These are phyloP conservation scores for Dyspetes luteomarginatus DNA, from an alignment of 2,888 invertebrate species.

Conservation along the genomic window DNA sequence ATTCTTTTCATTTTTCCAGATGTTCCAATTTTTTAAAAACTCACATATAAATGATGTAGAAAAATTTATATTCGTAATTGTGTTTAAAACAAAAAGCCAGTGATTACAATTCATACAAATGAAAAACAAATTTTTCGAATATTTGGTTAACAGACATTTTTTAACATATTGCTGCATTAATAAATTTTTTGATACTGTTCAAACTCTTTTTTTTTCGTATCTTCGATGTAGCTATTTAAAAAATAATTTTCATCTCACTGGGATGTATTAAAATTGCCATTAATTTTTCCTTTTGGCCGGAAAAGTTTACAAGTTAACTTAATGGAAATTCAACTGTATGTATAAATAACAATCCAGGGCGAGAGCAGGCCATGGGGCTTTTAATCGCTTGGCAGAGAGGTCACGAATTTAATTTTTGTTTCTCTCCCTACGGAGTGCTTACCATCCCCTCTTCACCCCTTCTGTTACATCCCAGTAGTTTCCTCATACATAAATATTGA, in stretches of 20 bases:
- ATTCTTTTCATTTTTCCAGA: too few relatives aligned
- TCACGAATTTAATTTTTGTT: neutral
- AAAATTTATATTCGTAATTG: too few relatives aligned
- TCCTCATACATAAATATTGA: slow-evolving; percentile 5
- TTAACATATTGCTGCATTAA: too few relatives aligned
- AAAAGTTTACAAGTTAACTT: neutral
- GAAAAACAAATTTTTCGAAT: too few relatives aligned
- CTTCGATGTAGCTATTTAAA: slow-evolving; percentile 26
- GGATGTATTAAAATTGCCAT: neutral
- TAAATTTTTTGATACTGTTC: slow-evolving; percentile 3
- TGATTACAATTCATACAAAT: too few relatives aligned
- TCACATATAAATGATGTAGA: too few relatives aligned
- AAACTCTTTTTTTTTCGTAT: neutral
- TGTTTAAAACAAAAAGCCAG: too few relatives aligned
- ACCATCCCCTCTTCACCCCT: neutral
- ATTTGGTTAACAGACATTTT: too few relatives aligned
- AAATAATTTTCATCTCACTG: neutral
- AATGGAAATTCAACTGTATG: too few relatives aligned
- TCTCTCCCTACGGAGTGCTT: neutral
- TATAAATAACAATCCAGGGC: too few relatives aligned
- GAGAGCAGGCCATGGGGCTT: slow-evolving; percentile 4
- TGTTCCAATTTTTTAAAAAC: too few relatives aligned
- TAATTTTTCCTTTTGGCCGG: neutral
- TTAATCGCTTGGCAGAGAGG: slow-evolving; percentile 19
- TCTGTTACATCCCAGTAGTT: neutral